Evolutionary conservation across 1,140 invertebrate species (phyloP).

Genomic region (Tetranychus cinnabarinus): DNA sequence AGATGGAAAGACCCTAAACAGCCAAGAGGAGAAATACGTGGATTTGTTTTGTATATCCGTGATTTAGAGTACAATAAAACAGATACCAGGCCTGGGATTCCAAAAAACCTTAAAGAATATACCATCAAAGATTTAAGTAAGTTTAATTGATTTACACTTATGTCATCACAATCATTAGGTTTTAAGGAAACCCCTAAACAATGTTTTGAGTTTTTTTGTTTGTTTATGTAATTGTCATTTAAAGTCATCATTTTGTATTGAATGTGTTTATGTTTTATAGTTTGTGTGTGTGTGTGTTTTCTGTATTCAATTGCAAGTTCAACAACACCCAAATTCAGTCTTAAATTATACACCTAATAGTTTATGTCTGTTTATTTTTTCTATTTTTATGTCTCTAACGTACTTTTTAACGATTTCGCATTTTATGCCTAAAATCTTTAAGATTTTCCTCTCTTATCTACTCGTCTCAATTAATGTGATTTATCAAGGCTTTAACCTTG

Average conservation of each 20-base stretch:
- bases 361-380: not conserved
- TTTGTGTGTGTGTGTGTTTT: too few species aligned
- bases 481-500: not conserved
- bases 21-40: slow-evolving; percentile 30
- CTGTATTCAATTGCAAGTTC: too few species aligned
- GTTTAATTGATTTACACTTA: not conserved
- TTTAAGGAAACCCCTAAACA: too few species aligned
- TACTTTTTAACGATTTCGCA: not conserved
- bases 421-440: too few species aligned
- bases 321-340: too few species aligned
- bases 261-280: too few species aligned
- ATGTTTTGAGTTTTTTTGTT: too few species aligned
- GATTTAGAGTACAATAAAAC: slow-evolving; percentile 8
- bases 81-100: not conserved
- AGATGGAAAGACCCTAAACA: slow-evolving; percentile 48
- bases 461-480: not conserved
- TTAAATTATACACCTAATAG: not conserved
- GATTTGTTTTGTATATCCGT: slow-evolving; percentile 3
- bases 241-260: too few species aligned
- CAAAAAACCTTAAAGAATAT: slow-evolving; percentile 6
- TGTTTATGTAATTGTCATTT: too few species aligned
- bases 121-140: slow-evolving; percentile 12
- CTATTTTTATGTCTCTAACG: not conserved
- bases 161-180: too few species aligned
- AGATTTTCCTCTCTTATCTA: too few species aligned